phyloP scores from a whole-genome alignment of 2,797 vertebrate genomes.

The Bradypus variegatus region DNA sequence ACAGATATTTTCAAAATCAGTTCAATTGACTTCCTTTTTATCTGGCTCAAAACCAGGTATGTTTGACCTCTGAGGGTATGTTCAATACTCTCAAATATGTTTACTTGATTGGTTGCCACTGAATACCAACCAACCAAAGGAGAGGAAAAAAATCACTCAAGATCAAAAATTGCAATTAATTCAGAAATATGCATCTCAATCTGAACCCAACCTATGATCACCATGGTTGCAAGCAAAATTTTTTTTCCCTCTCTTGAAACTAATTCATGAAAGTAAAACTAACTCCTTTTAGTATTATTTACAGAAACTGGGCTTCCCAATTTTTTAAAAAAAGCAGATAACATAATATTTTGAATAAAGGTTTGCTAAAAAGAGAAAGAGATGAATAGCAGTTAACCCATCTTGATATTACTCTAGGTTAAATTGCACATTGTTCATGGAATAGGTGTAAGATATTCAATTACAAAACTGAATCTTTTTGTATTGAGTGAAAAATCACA shows the following conservation, averaged over 20 bases:
- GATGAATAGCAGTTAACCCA: neutral
- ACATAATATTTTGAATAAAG: slow-evolving; percentile 22
- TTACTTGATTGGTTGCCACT: neutral
- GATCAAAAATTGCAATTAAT: neutral
- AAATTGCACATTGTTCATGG: neutral
- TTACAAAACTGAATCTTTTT: neutral
- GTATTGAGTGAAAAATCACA: neutral
- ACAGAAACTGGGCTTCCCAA: neutral
- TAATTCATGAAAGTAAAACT: neutral
- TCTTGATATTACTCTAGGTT: neutral
- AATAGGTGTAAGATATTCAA: neutral
- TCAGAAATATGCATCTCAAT: neutral
- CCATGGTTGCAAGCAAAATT: neutral
- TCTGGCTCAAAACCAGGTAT: neutral
- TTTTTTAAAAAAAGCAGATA: neutral
- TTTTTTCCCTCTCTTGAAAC: neutral
- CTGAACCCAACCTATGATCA: neutral
- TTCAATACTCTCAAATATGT: neutral
- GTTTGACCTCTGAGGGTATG: neutral
- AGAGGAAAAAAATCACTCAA: neutral
- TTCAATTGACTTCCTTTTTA: slow-evolving; percentile 21
- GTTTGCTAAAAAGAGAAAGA: neutral
- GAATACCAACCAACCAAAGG: neutral
- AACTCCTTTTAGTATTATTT: slow-evolving; percentile 1
- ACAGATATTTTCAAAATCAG: slow-evolving; percentile 8